A percentile compares a stretch with the other conserved stretches of the same genome.
phyloP scores from a whole-genome alignment of 2,113 vertebrate species.

The Enhydra lutris region DNA sequence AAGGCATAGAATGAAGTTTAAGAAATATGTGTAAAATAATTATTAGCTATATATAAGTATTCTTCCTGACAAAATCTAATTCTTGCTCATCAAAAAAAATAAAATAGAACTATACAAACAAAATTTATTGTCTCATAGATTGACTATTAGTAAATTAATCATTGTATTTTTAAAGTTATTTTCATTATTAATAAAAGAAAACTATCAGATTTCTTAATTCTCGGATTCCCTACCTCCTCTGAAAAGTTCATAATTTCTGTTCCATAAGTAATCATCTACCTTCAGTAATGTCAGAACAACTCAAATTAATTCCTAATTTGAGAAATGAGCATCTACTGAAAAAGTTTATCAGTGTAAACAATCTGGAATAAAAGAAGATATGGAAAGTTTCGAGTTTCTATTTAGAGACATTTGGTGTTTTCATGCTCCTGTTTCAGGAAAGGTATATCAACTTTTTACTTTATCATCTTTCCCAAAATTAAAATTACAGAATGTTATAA shows the following conservation, averaged over 20 bases:
- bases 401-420: background rate
- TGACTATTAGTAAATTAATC: background rate
- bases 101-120: background rate
- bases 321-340: background rate
- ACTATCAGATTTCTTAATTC: background rate
- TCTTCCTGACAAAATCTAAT: background rate
- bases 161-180: background rate
- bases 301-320: background rate
- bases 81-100: background rate
- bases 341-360: background rate
- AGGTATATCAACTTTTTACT: background rate
- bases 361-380: background rate
- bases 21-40: background rate
- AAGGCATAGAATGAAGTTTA: background rate
- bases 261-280: background rate
- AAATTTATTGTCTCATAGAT: background rate
- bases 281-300: background rate
- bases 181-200: constrained; percentile 7
- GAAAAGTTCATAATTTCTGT: background rate
- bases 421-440: background rate
- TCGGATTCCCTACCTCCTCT: background rate
- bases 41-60: background rate
- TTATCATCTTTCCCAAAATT: background rate
- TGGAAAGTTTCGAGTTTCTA: background rate
- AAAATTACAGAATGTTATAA: background rate